phyloP scores from a whole-genome alignment of 2,888 invertebrate species.

The Eudasyphora cyanicolor region DNA sequence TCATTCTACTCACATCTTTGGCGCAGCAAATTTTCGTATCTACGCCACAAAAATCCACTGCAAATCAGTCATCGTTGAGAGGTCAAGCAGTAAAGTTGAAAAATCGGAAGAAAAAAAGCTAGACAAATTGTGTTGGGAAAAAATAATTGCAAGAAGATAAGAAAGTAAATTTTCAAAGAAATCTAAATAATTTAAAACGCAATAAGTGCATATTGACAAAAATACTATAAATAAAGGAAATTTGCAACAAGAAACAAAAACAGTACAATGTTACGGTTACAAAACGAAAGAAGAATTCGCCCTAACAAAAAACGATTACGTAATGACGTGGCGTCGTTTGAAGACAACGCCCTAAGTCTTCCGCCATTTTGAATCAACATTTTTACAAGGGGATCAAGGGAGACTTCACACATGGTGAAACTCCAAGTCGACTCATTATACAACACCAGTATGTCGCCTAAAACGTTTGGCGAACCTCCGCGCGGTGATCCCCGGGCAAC shows the following conservation, averaged over 20 bases:
- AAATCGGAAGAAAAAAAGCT: constrained; percentile 18
- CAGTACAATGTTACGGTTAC: too few relatives aligned
- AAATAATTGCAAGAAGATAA: neutral
- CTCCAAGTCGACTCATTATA: constrained; percentile 66
- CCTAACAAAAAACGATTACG: neutral
- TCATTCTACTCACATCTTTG: neutral
- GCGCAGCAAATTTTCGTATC: constrained; percentile 19
- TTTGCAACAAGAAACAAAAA: too few relatives aligned
- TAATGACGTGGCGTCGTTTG: neutral
- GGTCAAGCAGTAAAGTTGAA: constrained; percentile 49
- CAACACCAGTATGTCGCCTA: constrained; percentile 53
- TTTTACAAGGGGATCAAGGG: constrained; percentile 59
- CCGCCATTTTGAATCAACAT: neutral
- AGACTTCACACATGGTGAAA: constrained; percentile 39
- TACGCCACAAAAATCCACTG: neutral
- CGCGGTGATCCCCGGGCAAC: constrained; percentile 66
- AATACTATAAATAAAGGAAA: neutral
- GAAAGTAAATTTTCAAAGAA: neutral
- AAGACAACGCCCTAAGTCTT: neutral
- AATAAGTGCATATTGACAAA: neutral
- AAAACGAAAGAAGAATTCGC: neutral
- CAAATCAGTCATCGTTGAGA: constrained; percentile 57
- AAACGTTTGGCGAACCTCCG: constrained; percentile 53
- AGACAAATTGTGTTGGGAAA: neutral
- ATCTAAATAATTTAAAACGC: neutral